These are phyloP conservation scores for Bubo bubo DNA, from an alignment of 2,113 vertebrate species.

Conservation along the genomic window DNA sequence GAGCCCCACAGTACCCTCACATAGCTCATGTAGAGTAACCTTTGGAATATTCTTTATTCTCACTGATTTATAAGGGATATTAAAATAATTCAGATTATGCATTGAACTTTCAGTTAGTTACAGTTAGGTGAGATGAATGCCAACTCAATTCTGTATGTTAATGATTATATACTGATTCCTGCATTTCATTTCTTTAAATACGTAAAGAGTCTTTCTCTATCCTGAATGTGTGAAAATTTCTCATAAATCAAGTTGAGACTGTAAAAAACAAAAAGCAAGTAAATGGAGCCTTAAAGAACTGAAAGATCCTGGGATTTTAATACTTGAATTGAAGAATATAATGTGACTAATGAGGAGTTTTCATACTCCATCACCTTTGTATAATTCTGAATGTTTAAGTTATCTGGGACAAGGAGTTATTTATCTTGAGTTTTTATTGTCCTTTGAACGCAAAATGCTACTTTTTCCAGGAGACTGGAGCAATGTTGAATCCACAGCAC, in stretches of 20 bases:
- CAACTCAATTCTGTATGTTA: not conserved
- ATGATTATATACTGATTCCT: not conserved
- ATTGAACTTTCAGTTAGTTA: not conserved
- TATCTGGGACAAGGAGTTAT: not conserved
- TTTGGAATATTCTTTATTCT: not conserved
- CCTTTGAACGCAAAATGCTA: not conserved
- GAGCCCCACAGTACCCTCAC: not conserved
- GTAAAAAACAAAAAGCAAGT: not conserved
- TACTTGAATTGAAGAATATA: not conserved
- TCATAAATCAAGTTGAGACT: not conserved
- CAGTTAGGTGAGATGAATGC: not conserved
- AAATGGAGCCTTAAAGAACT: not conserved
- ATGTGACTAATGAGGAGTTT: not conserved
- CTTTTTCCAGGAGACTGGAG: not conserved
- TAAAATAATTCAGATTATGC: not conserved
- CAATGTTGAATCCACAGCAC: not conserved
- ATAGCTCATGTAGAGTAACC: not conserved
- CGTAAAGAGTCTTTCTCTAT: not conserved
- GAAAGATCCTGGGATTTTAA: not conserved
- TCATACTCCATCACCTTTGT: accelerated
- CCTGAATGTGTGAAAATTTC: not conserved
- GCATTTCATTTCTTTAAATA: not conserved
- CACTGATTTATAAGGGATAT: not conserved
- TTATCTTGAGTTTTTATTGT: not conserved
- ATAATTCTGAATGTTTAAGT: not conserved